Percentiles rank a stretch among this genome's conserved stretches.
Evolutionary conservation across 2,888 invertebrate species (phyloP).

Genomic region (Pollenia griseotomentosa): DNA sequence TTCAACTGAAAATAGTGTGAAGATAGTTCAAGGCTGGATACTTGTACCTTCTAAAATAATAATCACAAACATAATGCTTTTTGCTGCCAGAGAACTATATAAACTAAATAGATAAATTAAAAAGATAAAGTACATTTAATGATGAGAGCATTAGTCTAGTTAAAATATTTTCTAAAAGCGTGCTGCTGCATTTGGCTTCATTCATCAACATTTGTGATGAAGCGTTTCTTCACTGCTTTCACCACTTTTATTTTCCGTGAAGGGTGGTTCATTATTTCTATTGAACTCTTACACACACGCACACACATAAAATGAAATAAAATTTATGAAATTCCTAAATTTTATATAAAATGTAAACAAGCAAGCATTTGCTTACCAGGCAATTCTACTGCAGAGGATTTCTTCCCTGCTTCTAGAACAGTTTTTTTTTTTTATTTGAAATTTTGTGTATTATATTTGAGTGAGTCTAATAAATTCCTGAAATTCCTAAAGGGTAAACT

Average conservation of each 20-base stretch:
- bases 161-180: constrained; percentile 29
- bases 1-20: constrained; percentile 45
- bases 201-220: constrained; percentile 17
- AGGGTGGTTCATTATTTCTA: constrained; percentile 52
- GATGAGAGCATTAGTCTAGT: neutral
- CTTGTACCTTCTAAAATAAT: constrained; percentile 29
- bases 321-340: neutral
- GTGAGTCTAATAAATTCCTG: constrained; percentile 71
- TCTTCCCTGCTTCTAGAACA: neutral
- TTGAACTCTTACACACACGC: neutral
- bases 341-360: neutral
- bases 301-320: constrained; percentile 11
- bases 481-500: constrained; percentile 74
- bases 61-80: neutral
- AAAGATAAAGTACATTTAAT: neutral
- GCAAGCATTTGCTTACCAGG: neutral
- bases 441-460: constrained; percentile 11
- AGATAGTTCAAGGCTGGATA: constrained; percentile 58
- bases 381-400: neutral
- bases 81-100: neutral
- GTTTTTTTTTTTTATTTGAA: neutral
- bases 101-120: neutral
- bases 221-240: constrained; percentile 15
- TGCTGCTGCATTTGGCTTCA: constrained; percentile 38
- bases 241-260: neutral